Evolutionary conservation across 2,113 vertebrate genomes (phyloP), one percentile per base, ranked within the genome.

Genomic region (Larimichthys polyactis): DNA sequence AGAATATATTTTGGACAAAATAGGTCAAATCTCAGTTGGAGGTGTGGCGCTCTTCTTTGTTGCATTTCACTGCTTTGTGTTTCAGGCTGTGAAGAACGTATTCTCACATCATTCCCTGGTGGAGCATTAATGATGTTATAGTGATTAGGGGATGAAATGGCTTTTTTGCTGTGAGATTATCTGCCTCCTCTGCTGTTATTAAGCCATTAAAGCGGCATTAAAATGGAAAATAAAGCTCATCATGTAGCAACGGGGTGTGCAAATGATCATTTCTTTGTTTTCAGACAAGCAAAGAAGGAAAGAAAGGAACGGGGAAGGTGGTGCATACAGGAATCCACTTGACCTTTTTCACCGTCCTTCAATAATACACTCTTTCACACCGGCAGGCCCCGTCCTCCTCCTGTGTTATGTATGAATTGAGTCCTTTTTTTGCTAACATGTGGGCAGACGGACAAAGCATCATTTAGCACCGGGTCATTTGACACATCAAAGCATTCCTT

Each of bases 401-500:
- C 51, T 17, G 52, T 87, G 84, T 88, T 73, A 74, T 81, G 66
- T 71, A 78, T 88, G 78, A 90, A 84, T 40, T 40, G 65, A 83
- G 79, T 77, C 78, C 81, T 40, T 40, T 40, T 86, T 82, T 0
- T 0, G 59, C 78, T 84, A 82, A 82, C 75, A 82, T 83, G 89
- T 63, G 66, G 85, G 80, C 78, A 58, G 78, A 90, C 79, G 86
- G 83, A 90, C 89, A 90, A 83, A 83, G 91, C 74, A 11, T 83
- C 81, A 79, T 86, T 93, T 91, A 91, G 79, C 83, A 71, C 49
- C 11, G 58, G 73, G 87, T 91, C 89, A 76, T 89, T 93, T 91
- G 88, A 91, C 91, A 88, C 94, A 91, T 94, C 90, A 94, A 93
- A 94, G 90, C 91, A 93, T 94, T 93, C 90, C 86, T 92, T 71